Percentiles rank a stretch among this genome's conserved stretches.
These are phyloP conservation scores for Rafetus swinhoei DNA, from an alignment of 2,113 vertebrate species.

Conservation along the genomic window DNA sequence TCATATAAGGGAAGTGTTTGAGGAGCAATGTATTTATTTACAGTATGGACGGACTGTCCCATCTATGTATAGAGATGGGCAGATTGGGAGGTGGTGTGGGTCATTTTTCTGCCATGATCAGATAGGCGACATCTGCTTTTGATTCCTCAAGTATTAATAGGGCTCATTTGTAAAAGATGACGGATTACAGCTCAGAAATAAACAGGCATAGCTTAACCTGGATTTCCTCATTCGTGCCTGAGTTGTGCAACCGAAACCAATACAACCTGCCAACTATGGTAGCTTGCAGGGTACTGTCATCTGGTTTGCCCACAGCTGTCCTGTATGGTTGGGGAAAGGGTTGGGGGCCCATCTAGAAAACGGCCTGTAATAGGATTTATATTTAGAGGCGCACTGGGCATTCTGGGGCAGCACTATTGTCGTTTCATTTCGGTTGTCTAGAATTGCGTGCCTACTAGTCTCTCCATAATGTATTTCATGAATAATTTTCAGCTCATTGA, in stretches of 20 bases:
- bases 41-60: background rate
- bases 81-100: background rate
- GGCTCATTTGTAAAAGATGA: background rate
- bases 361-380: background rate
- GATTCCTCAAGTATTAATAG: background rate
- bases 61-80: background rate
- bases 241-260: background rate
- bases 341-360: slow-evolving; percentile 25
- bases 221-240: background rate
- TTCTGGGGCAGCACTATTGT: slow-evolving; percentile 30
- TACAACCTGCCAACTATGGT: background rate
- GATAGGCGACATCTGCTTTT: background rate
- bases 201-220: background rate
- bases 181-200: background rate
- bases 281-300: background rate
- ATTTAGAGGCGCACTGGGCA: background rate
- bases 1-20: background rate
- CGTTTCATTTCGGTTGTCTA: background rate
- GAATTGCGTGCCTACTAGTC: background rate
- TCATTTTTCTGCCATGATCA: background rate
- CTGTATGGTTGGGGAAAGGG: slow-evolving; percentile 3
- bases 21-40: background rate
- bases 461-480: background rate
- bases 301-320: background rate
- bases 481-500: background rate